Evolutionary conservation across 2,113 vertebrate genomes (phyloP).

Genomic region (Oryzias curvinotus): DNA sequence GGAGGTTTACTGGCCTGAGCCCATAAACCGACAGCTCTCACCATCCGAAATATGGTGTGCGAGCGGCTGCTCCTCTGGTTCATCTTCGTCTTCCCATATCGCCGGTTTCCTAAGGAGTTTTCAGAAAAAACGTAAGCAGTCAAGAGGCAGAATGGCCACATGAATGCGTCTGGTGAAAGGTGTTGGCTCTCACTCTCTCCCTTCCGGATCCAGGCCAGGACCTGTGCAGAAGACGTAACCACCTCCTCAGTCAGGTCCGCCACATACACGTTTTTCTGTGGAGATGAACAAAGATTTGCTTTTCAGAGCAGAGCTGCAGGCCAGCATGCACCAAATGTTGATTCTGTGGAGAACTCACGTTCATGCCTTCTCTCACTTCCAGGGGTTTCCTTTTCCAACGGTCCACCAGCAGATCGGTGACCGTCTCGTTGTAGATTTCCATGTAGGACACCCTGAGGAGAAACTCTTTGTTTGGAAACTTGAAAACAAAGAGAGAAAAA

Average conservation of each 20-base stretch:
- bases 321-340: no score
- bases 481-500: not conserved
- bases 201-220: slow-evolving; percentile 88
- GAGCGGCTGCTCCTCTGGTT: slow-evolving; percentile 95
- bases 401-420: slow-evolving; percentile 90
- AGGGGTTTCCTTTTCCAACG: slow-evolving; percentile 90
- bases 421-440: slow-evolving; percentile 98
- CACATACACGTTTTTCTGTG: slow-evolving; percentile 91
- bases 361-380: slow-evolving; percentile 88
- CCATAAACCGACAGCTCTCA: slow-evolving; percentile 49
- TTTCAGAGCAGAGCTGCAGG: no score
- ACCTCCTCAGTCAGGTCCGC: slow-evolving; percentile 92
- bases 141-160: not conserved
- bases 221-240: slow-evolving; percentile 85
- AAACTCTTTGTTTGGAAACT: slow-evolving; percentile 94
- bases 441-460: slow-evolving; percentile 94
- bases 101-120: slow-evolving; percentile 82
- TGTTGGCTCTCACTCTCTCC: slow-evolving; percentile 88
- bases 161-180: not conserved
- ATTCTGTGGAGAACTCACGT: slow-evolving; percentile 76
- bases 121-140: not conserved
- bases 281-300: not conserved
- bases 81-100: slow-evolving; percentile 96
- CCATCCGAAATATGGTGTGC: slow-evolving; percentile 97
- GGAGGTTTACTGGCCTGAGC: not conserved